Evolutionary conservation across 2,113 vertebrate genomes (phyloP).

Genomic region (Brienomyrus brachyistius): DNA sequence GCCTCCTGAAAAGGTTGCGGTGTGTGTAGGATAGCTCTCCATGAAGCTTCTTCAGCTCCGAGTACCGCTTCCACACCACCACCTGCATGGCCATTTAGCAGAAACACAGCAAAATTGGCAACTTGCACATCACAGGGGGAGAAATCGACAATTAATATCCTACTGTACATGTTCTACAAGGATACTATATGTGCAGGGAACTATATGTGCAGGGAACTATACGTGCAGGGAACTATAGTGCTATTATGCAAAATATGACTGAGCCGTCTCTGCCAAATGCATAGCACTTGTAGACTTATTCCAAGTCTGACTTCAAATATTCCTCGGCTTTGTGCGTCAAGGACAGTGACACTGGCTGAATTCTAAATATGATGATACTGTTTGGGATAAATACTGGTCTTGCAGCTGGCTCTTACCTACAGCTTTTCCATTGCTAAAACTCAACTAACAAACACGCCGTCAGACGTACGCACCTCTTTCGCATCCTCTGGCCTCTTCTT

Average conservation of each 20-base stretch:
- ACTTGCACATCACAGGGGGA: background rate
- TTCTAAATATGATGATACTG: background rate
- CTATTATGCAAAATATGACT: background rate
- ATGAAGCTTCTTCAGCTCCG: constrained; percentile 81
- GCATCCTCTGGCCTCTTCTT: constrained; percentile 74
- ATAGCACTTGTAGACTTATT: background rate
- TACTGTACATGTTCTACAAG: background rate
- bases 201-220: background rate
- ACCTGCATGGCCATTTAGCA: constrained; percentile 47
- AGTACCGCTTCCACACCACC: constrained; percentile 77
- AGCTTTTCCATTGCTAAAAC: background rate
- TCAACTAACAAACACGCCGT: background rate
- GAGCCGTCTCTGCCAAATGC: background rate
- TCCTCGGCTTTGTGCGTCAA: background rate
- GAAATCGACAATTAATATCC: background rate
- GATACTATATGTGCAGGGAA: background rate
- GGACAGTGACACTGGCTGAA: background rate
- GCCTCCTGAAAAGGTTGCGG: constrained; percentile 76
- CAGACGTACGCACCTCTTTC: constrained; percentile 64
- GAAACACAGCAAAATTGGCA: background rate
- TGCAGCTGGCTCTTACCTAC: background rate
- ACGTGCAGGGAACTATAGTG: background rate
- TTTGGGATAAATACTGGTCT: background rate
- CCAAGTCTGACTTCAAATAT: background rate
- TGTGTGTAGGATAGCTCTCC: constrained; percentile 81